phyloP scores from a whole-genome alignment of 2,113 vertebrate species.

The Strigops habroptila region DNA sequence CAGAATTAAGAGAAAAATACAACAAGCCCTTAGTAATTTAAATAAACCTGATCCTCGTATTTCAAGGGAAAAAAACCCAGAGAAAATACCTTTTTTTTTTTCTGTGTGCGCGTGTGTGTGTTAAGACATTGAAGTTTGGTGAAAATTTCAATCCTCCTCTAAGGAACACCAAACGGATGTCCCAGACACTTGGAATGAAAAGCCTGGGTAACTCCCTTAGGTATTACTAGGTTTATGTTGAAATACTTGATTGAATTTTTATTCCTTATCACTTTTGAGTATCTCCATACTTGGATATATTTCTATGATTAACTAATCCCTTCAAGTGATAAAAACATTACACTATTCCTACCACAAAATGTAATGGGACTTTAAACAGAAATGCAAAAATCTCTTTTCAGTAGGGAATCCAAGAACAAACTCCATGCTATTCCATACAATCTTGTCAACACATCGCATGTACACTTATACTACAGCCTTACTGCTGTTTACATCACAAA shows the following conservation, averaged over 20 bases:
- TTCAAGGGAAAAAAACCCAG: not conserved
- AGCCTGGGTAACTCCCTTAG: not conserved
- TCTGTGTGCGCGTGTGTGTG: no score
- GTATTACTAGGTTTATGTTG: not conserved
- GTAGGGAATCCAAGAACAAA: not conserved
- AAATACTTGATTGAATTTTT: not conserved
- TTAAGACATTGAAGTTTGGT: not conserved
- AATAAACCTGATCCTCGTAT: not conserved
- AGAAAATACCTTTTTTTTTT: not conserved
- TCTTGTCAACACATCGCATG: accelerated
- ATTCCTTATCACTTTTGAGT: not conserved
- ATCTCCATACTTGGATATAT: not conserved
- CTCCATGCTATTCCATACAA: not conserved
- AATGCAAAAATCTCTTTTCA: not conserved
- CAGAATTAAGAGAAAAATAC: not conserved
- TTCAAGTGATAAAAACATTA: not conserved
- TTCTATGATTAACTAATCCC: not conserved
- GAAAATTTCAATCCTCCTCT: not conserved
- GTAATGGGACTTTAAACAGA: not conserved
- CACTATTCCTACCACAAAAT: not conserved
- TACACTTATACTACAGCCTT: not conserved
- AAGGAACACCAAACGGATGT: not conserved
- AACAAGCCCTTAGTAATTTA: not conserved
- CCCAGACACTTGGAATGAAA: not conserved
- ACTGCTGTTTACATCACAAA: not conserved